Conservation (phyloP, 2,888 invertebrate species). For the Arctia plantaginis region DNA sequence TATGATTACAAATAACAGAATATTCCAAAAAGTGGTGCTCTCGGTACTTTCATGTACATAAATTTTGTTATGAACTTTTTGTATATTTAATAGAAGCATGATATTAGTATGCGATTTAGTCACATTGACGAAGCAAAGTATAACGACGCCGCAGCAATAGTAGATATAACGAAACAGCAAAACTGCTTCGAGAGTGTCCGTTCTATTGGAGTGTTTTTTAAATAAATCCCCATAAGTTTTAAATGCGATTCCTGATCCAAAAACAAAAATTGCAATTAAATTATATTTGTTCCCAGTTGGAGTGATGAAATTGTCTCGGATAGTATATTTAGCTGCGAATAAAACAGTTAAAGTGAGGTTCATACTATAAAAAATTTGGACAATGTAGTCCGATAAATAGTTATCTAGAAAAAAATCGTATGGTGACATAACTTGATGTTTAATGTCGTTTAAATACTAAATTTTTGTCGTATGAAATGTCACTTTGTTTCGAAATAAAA, state of each 20-base stretch:
- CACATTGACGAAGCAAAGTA: background rate
- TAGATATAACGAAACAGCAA: background rate
- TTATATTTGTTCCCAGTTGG: conserved; percentile 8
- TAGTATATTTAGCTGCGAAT: background rate
- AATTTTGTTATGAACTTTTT: no score
- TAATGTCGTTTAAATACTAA: no score
- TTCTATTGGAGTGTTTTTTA: background rate
- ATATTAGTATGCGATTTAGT: no score
- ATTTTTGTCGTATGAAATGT: no score
- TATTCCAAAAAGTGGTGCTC: no score
- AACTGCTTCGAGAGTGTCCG: background rate
- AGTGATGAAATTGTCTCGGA: conserved; percentile 2
- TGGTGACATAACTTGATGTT: no score
- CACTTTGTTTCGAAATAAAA: no score
- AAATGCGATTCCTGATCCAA: background rate
- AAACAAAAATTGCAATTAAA: background rate
- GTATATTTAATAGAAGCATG: no score
- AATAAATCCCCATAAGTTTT: background rate
- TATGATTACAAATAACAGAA: background rate
- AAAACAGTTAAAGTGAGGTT: background rate
- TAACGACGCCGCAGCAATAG: background rate
- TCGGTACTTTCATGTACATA: no score
- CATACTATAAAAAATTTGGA: background rate
- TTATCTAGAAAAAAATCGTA: no score
- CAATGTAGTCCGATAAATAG: no score